A percentile compares a stretch with the other conserved stretches of the same genome.
These are phyloP conservation scores for Apamea monoglypha DNA, from an alignment of 2,888 invertebrate genomes.

Conservation along the genomic window DNA sequence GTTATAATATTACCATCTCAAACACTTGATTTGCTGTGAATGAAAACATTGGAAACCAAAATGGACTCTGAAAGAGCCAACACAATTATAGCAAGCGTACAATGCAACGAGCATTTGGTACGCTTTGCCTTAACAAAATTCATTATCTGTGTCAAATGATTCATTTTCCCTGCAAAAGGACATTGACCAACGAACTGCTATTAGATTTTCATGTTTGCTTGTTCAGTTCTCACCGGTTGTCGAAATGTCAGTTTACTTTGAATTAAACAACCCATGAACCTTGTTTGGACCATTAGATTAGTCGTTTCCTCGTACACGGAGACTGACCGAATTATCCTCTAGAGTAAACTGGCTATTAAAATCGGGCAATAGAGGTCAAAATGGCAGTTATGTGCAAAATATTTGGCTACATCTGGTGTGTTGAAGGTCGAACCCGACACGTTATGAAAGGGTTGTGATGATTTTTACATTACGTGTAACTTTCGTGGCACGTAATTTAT, in stretches of 20 bases:
- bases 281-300: constrained; percentile 13
- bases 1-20: no score
- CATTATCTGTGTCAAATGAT: neutral
- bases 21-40: neutral
- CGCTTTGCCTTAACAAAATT: neutral
- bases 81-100: neutral
- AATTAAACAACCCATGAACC: neutral
- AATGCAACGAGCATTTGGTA: neutral
- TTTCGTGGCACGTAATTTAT: neutral
- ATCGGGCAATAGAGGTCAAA: constrained; percentile 19
- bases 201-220: constrained; percentile 4
- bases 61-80: neutral
- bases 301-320: constrained; percentile 23
- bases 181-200: neutral
- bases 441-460: constrained; percentile 25
- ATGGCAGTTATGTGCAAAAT: constrained; percentile 9
- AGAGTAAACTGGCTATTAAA: neutral
- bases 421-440: neutral
- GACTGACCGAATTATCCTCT: constrained; percentile 6
- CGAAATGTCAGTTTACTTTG: constrained; percentile 3
- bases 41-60: neutral
- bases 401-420: constrained; percentile 15
- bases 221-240: neutral
- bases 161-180: neutral
- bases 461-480: constrained; percentile 24